Conservation (phyloP, 2,888 invertebrate genomes). For the Conops quadrifasciatus region DNA sequence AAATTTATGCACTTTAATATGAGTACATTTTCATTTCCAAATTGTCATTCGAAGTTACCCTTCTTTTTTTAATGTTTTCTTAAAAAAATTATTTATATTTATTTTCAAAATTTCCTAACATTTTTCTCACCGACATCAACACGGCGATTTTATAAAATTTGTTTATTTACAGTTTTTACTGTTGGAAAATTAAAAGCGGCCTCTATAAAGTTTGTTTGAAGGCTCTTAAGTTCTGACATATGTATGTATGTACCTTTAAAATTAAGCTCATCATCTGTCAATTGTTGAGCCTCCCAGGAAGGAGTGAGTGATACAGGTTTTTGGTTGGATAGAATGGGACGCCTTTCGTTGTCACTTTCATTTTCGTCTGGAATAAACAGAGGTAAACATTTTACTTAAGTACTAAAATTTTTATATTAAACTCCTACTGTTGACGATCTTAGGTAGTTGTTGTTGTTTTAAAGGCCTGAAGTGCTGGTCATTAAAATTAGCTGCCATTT, state of each 20-base stretch:
- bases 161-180: no score
- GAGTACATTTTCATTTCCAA: no score
- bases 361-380: conserved; percentile 19
- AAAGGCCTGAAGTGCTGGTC: conserved; percentile 2
- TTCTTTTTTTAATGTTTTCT: no score
- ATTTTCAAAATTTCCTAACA: no score
- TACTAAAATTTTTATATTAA: conserved; percentile 3
- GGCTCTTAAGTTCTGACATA: no score
- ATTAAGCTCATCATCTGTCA: conserved; percentile 41
- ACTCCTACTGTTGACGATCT: conserved; percentile 1
- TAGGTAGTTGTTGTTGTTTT: not conserved
- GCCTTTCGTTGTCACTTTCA: conserved; percentile 34
- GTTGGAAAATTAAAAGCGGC: no score
- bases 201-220: no score
- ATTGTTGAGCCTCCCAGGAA: conserved; percentile 42
- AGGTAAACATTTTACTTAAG: not conserved
- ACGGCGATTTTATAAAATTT: no score
- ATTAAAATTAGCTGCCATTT: conserved; percentile 22
- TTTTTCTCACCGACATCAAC: no score
- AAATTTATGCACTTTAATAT: no score
- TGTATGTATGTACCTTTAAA: conserved; percentile 40
- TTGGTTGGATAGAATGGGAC: conserved; percentile 39
- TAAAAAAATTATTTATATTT: no score
- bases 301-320: conserved; percentile 40
- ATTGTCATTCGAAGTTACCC: no score